Base-by-base conservation (phyloP, 1,140 invertebrate genomes). In the Manduca sexta region DNA sequence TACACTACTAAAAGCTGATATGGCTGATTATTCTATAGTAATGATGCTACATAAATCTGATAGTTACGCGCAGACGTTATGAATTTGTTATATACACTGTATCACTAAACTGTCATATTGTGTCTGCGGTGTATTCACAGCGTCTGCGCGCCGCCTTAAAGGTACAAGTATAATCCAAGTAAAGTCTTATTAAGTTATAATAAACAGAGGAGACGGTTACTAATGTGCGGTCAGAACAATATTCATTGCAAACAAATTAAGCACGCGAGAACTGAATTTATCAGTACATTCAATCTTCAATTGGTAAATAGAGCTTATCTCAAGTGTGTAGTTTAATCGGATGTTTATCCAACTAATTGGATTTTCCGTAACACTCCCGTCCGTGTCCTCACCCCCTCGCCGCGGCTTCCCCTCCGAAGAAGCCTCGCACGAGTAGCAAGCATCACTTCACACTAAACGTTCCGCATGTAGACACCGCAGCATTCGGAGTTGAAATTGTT, bases 311-410 rank as follows among this genome's bases (percentile, higher is more conserved):
- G 45, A 52, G 57, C 49, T 69, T 62, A 68, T 68, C 60, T 64
- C 53, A 52, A 66, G 60, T 65, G 54, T 64, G 51, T 60, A 68
- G 64, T 67, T 64, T 68, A 65, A 68, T 62, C 57, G 46, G 54
- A 62, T 72, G 65, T 64, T 68, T 69, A 72, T 62, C 63, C 63
- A 66, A 69, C 61, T 74, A 73, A 72, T 74, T 76, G 69, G 69
- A 71, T 74, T 72, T 69, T 70, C 64, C 60, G 66, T 60, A 53
- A 56, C 56, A 45, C 59, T 30, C 48, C 45, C 33, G 35, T 47
- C 52, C 26, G 41, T 10, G 11, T n/a, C 26, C 41, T 35, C 38
- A 8, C 48, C 34, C 35, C 31, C 17, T 18, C 29, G 13, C 44
- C 46, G 41, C 41, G 26, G 26, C 40, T 21, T 16, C 34, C 26